These are phyloP conservation scores for Leptopilina drosophilae DNA, from an alignment of 2,888 invertebrate genomes.

Conservation along the genomic window DNA sequence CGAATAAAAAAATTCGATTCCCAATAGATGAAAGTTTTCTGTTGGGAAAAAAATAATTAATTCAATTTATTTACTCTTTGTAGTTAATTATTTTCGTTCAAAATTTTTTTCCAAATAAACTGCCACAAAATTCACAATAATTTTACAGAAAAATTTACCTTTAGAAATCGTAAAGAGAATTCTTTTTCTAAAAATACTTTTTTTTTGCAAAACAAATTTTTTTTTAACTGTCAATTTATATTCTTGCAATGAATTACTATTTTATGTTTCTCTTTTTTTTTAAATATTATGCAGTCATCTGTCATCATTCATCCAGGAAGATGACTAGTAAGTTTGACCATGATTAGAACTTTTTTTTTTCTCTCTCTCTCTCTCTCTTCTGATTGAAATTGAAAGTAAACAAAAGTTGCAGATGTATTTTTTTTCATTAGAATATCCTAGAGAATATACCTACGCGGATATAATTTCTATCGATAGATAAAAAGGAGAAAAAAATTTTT, in stretches of 20 bases:
- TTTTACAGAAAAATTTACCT: neutral
- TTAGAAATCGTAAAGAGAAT: neutral
- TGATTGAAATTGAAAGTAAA: constrained; percentile 31
- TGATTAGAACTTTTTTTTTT: constrained; percentile 20
- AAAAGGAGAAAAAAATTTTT: too few species aligned
- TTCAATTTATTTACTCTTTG: too few species aligned
- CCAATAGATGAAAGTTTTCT: neutral
- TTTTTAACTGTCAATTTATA: neutral
- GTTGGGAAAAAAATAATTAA: neutral
- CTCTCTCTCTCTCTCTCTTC: neutral
- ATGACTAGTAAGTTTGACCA: neutral
- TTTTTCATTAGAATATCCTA: constrained; percentile 6
- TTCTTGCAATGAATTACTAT: neutral
- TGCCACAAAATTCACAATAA: neutral
- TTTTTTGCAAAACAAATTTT: neutral
- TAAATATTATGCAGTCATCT: neutral
- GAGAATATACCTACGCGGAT: neutral
- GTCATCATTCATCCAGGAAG: neutral
- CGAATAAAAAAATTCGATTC: neutral
- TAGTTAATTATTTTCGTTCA: too few species aligned
- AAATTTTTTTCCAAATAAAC: too few species aligned
- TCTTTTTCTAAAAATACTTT: neutral
- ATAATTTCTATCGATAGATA: neutral
- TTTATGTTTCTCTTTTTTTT: neutral
- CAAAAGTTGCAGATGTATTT: neutral